Base-by-base conservation (phyloP, 2,797 vertebrate genomes). In the Arnoldichthys spilopterus region DNA sequence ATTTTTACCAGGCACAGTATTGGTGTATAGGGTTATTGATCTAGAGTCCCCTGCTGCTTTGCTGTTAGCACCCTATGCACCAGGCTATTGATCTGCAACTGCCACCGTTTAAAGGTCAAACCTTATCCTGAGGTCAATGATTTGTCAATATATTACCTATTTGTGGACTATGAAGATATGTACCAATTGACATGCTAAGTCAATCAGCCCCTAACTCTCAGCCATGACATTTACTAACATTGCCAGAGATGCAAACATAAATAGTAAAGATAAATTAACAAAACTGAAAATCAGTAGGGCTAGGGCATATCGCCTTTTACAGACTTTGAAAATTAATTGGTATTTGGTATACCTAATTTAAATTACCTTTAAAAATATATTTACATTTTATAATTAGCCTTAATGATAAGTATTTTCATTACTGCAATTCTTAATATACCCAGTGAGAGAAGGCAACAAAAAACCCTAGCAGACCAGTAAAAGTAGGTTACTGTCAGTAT, bases 91-190 rank as follows among this genome's bases (percentile, higher is more conserved):
- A 66, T 76, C 53, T 43, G 49, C 56, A 34, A 40, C 24, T 49
- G 1, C 24, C 47, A 40, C 54, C 51, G 56, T n/a, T 30, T 45
- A 68, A 54, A 66, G 77, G 72, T 76, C 77, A 72, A 47, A 49
- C 67, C 51, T 83, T 77, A 80, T 73, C 18, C 70, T 47, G 4
- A 37, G 62, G 47, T 80, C 78, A 74, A 37, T 63, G 66, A n/a
- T 67, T 40, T 64, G 78, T 80, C 78, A 76, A 74, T 72, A 76
- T 59, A 40, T 15, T 20, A 22, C 37, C 37, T 24, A 45, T 68
- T 45, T 54, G 53, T 54, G 51, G 22, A 13, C 22, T 62, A 34
- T 30, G 56, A 5, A 5, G 47, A 43, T 34, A 53, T 0, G 9
- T 20, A 40, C 9, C 18, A 11, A 34, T 34, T 78, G 49, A 66